Conservation (phyloP, 1,140 invertebrate species). For the Heliconius nattereri region DNA sequence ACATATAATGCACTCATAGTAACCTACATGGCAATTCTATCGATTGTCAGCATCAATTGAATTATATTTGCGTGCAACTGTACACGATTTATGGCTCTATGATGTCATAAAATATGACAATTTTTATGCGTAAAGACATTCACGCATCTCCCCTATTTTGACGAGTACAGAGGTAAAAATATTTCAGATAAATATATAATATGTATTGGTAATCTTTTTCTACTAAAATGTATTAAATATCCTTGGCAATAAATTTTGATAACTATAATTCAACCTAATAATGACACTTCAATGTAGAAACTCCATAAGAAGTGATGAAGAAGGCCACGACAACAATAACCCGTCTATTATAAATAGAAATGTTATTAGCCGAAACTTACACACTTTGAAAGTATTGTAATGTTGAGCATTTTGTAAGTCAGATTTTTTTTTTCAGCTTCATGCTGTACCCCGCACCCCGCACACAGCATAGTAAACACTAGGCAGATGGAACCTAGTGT, state of each 20-base stretch:
- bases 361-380: no score
- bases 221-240: neutral
- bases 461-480: no score
- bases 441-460: no score
- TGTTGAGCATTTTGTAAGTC: neutral
- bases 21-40: constrained; percentile 19
- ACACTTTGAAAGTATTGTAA: neutral
- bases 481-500: no score
- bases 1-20: neutral
- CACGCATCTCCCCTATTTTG: neutral
- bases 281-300: constrained; percentile 12
- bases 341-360: neutral
- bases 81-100: constrained; percentile 7
- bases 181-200: neutral
- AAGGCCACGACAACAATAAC: constrained; percentile 3
- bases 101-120: neutral
- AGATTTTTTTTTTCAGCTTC: no score
- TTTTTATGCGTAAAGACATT: neutral
- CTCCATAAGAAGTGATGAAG: neutral
- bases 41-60: constrained; percentile 23
- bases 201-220: neutral
- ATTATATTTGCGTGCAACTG: constrained; percentile 20
- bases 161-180: neutral
- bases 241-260: neutral
- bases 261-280: neutral